Conservation (phyloP, 2,797 vertebrate genomes). For the Tapirus indicus region DNA sequence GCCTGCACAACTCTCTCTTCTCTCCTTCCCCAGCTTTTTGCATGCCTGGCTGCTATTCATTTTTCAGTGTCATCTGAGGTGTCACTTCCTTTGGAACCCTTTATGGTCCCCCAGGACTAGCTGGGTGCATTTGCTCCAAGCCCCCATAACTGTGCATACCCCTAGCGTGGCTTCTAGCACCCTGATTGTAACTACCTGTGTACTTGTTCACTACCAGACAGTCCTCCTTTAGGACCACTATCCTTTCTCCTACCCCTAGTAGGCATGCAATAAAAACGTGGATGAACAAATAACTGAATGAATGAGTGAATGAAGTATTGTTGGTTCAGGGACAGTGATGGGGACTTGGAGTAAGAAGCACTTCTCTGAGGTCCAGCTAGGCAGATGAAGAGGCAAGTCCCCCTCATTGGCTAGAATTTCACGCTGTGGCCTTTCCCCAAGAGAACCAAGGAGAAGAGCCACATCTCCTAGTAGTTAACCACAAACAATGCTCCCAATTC, state of each 20-base stretch:
- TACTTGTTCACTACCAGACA: neutral
- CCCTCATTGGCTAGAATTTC: neutral
- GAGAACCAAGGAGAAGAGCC: neutral
- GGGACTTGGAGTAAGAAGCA: neutral
- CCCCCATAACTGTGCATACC: neutral
- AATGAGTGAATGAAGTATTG: neutral
- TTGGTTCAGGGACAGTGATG: neutral
- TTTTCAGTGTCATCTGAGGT: neutral
- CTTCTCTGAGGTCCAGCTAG: neutral
- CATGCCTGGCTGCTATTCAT: neutral
- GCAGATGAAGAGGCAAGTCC: neutral
- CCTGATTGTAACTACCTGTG: neutral
- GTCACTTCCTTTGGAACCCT: neutral
- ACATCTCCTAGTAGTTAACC: neutral
- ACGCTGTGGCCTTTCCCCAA: neutral
- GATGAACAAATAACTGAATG: neutral
- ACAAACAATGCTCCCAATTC: neutral
- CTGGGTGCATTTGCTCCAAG: too few relatives aligned
- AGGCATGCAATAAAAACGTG: neutral
- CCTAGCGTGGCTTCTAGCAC: neutral
- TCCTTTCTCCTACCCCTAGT: neutral
- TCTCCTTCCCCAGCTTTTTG: neutral
- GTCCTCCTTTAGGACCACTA: neutral
- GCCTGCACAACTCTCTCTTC: neutral
- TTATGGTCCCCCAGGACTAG: neutral